Evolutionary conservation across 1,140 invertebrate genomes (phyloP).

Genomic region (Brachionus sp.): DNA sequence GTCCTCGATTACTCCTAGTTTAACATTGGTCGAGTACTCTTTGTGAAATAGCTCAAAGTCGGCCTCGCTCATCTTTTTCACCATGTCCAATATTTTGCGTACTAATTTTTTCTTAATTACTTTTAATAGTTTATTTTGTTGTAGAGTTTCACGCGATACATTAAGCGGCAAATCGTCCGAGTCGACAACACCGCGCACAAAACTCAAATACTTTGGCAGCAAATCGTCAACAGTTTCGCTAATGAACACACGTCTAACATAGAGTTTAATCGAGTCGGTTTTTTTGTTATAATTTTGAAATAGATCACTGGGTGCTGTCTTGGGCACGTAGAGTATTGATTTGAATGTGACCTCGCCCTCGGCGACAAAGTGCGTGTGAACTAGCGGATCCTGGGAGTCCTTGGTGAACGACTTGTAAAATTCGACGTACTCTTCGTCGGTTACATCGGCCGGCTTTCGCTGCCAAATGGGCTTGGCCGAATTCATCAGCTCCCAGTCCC

Average conservation of each 20-base stretch:
- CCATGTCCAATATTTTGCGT: conserved; percentile 93
- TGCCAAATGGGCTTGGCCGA: conserved; percentile 92
- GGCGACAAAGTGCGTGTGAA: conserved; percentile 89
- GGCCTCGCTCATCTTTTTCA: conserved; percentile 89
- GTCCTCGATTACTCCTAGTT: conserved; percentile 96
- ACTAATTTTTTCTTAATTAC: conserved; percentile 98
- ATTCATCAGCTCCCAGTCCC: conserved; percentile 97
- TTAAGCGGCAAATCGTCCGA: conserved; percentile 98
- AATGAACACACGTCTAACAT: conserved; percentile 94
- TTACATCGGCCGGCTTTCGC: conserved; percentile 70
- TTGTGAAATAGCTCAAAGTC: conserved; percentile 95
- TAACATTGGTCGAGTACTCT: conserved; percentile 97
- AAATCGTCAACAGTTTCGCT: conserved; percentile 99
- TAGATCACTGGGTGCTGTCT: conserved; percentile 79
- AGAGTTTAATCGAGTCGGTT: conserved; percentile 64
- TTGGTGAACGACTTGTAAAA: conserved; percentile 93
- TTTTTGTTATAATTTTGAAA: conserved; percentile 67
- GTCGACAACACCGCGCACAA: conserved; percentile 89
- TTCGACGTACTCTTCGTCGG: conserved; percentile 80
- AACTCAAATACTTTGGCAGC: conserved; percentile 95
- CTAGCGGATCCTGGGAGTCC: conserved; percentile 77
- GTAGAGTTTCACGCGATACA: conserved; percentile 91
- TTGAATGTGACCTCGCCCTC: conserved; percentile 99
- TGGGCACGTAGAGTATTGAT: conserved; percentile 86
- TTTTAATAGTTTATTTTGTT: conserved; percentile 96